These are phyloP conservation scores for Fragum whitleyi DNA, from an alignment of 2,888 invertebrate genomes.

Conservation along the genomic window DNA sequence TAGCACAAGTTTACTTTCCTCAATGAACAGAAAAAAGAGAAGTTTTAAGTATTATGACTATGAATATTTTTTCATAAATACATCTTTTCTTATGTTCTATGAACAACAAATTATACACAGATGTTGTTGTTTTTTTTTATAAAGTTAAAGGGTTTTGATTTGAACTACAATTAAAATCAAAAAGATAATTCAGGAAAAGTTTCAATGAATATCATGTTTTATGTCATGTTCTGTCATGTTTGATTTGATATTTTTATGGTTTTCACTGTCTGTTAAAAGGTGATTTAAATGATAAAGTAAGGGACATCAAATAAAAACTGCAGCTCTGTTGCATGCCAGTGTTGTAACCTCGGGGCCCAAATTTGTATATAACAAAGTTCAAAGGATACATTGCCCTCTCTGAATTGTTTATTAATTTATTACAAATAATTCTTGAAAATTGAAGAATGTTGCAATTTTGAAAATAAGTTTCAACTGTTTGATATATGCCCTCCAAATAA, in stretches of 20 bases:
- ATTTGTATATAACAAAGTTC: constrained; percentile 8
- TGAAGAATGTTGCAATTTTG: too few relatives aligned
- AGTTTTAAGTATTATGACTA: too few relatives aligned
- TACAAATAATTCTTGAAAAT: not conserved
- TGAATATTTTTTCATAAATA: too few relatives aligned
- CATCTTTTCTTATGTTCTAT: too few relatives aligned
- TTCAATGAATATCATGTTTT: constrained; percentile 21
- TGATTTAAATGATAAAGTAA: constrained; percentile 24
- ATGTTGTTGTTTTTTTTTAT: too few relatives aligned
- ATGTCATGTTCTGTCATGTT: constrained; percentile 24
- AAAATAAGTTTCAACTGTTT: too few relatives aligned
- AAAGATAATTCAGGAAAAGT: constrained; percentile 22
- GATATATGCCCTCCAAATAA: too few relatives aligned
- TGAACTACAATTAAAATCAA: not conserved
- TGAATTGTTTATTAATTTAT: not conserved
- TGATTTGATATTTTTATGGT: constrained; percentile 23
- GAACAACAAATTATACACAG: too few relatives aligned
- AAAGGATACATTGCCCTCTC: constrained; percentile 13
- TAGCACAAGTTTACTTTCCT: too few relatives aligned
- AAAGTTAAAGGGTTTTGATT: not conserved
- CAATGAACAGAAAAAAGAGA: too few relatives aligned
- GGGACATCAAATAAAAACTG: constrained; percentile 27
- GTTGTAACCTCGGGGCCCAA: not conserved
- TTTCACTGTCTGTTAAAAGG: constrained; percentile 18
- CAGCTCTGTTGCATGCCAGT: constrained; percentile 2